Percentiles rank a stretch among this genome's conserved stretches.
These are phyloP conservation scores for Gila orcuttii DNA, from an alignment of 2,113 vertebrate genomes.

Conservation along the genomic window DNA sequence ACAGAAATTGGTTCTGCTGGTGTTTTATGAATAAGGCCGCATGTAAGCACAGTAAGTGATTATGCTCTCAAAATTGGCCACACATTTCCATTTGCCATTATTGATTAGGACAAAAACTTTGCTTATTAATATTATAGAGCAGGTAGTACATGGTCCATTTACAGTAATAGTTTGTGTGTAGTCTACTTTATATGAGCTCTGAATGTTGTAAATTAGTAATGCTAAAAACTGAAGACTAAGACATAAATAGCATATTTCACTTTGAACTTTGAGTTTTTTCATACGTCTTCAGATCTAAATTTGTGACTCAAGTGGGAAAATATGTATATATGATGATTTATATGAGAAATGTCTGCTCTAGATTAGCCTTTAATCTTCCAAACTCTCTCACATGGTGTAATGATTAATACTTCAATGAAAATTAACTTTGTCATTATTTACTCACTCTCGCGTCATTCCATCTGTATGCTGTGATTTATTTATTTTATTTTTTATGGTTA, in stretches of 20 bases:
- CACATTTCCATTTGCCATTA: no score
- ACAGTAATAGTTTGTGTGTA: not conserved
- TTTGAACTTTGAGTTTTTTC: not conserved
- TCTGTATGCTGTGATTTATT: not conserved
- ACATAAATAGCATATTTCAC: not conserved
- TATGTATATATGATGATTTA: constrained; percentile 30
- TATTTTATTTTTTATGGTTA: not conserved
- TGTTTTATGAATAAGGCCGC: not conserved
- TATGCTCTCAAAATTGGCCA: not conserved
- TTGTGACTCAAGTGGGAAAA: constrained; percentile 1
- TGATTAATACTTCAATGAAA: not conserved
- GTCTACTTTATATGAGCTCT: not conserved
- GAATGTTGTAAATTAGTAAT: not conserved
- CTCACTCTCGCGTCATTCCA: not conserved
- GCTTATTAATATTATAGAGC: not conserved
- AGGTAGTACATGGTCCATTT: not conserved
- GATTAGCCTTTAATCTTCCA: constrained; percentile 35
- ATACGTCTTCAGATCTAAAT: not conserved
- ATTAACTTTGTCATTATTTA: not conserved
- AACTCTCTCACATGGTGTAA: not conserved
- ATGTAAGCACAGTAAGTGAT: not conserved
- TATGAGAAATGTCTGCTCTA: not conserved
- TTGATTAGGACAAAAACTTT: not conserved
- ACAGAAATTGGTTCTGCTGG: not conserved
- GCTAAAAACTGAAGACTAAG: not conserved